Base-by-base conservation (phyloP, 2,797 vertebrate species). In the Ara ararauna region DNA sequence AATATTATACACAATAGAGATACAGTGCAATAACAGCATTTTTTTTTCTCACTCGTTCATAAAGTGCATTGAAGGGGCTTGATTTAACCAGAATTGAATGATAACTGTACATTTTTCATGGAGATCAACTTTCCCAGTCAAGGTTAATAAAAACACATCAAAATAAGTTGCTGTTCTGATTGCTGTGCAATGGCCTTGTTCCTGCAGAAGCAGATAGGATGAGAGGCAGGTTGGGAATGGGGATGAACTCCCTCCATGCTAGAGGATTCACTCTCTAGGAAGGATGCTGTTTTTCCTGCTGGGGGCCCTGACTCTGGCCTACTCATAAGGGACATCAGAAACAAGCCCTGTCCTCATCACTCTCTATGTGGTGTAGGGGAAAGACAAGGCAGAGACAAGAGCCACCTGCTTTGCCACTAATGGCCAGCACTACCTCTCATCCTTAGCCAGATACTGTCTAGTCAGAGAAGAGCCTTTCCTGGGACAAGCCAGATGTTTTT, bases 1-100 rank as follows among this genome's bases (percentile, higher is more conserved):
- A 96, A 86, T 96, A 94, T 96, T 96, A 73, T 96, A 97, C 98
- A 98, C 97, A 93, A 93, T 93, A 98, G 98, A 99, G 98, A 98
- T 98, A 98, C 98, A 98, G 98, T 99, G 98, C 98, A 99, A 98
- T 98, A 98, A 98, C 98, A 98, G 98, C 98, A 98, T 98, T 87
- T 90, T 96, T 95, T 54, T 66, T 82, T 91, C 90, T 67, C 97
- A 94, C 91, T 96, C 10, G 6, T 87, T 97, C 94, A 92, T 97
- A 97, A 97, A 97, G 97, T 97, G 97, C 97, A 96, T 97, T 32
- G 47, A 90, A 94, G 93, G 95, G 95, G 84, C 74, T 95, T 71
- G 92, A 91, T 71, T 93, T 26, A 45, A 89, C 87, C 78, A 17
- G 8, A 84, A 54, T 8, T 84, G 64, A 71, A 94, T 38, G 89